Base-by-base conservation (phyloP, 2,113 vertebrate species). In the Zonotrichia leucophrys region DNA sequence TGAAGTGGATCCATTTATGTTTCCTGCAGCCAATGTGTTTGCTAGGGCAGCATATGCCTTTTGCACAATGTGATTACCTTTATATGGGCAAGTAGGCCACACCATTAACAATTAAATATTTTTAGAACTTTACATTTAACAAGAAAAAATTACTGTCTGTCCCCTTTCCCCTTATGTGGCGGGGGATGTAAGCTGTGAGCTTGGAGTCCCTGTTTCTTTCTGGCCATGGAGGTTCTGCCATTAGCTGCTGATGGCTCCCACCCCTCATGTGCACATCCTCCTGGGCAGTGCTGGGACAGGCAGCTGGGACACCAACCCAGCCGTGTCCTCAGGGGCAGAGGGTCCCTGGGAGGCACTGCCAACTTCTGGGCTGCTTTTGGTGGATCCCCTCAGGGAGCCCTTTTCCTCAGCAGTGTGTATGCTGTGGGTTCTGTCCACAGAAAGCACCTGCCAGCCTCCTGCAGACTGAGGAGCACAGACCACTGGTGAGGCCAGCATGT, bases 291-390 rank as follows among this genome's bases (percentile, higher is more conserved):
- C 37, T 1, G 1, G 47, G 41, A 55, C 11, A n/a, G 37, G 28
- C 0, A 2, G 27, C 24, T 8, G 7, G 66, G 47, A 75, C 24
- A 33, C 7, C 24, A 73, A 23, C 30, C 13, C 53, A 55, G 35
- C 18, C 1, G 0, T 5, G 23, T 39, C 37, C 62, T 55, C 2
- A 2, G 72, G 20, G 67, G n/a, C 7, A 12, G 17, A 56, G 49
- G 22, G 28, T 42, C 4, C 0, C 37, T 46, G 49, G 55, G 63
- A 64, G 49, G 37, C 64, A 53, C 50, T 4, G 6, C 25, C 31
- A 49, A 31, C 25, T 62, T n/a, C 70, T 70, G 74, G n/a, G 22
- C 8, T 42, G 59, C 33, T 82, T 60, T 50, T 42, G 47, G 31
- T 42, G 33, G 28, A 42, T 31, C 1, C 2, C 16, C 20, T 33